These are phyloP conservation scores for Gastrophryne carolinensis DNA, from an alignment of 2,797 vertebrate genomes.

Conservation along the genomic window DNA sequence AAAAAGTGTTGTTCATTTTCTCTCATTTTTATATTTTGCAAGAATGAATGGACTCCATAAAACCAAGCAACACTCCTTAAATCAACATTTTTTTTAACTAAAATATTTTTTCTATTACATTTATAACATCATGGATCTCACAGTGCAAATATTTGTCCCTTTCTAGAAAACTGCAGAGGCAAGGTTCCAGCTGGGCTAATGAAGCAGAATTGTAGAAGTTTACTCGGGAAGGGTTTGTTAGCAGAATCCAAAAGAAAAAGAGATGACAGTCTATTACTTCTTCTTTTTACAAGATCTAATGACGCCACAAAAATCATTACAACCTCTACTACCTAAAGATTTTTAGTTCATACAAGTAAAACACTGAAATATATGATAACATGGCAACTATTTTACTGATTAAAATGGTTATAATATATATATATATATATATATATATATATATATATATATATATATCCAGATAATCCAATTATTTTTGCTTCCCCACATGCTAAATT, in stretches of 20 bases:
- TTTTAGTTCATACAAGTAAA: no score
- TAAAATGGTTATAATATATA: no score
- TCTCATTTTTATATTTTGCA: no score
- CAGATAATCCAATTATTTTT: no score
- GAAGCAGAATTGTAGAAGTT: conserved; percentile 34
- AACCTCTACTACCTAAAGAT: neutral
- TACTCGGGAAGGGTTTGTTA: conserved; percentile 13
- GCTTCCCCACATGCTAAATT: no score
- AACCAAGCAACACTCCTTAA: neutral
- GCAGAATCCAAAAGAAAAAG: conserved; percentile 28
- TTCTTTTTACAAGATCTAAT: neutral
- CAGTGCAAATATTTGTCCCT: conserved; percentile 25
- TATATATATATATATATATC: no score
- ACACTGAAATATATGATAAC: no score
- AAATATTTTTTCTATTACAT: conserved; percentile 17
- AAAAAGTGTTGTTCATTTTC: no score
- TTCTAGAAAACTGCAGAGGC: conserved; percentile 27
- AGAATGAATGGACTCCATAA: no score
- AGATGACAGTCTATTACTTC: neutral
- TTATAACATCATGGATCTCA: conserved; percentile 33
- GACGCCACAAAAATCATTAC: neutral
- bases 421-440: no score
- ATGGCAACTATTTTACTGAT: no score
- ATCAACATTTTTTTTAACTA: neutral
- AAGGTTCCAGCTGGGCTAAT: conserved; percentile 18